Percentiles rank a stretch among this genome's conserved stretches.
phyloP scores from a whole-genome alignment of 1,140 invertebrate genomes.

The Aleiodes sp. region DNA sequence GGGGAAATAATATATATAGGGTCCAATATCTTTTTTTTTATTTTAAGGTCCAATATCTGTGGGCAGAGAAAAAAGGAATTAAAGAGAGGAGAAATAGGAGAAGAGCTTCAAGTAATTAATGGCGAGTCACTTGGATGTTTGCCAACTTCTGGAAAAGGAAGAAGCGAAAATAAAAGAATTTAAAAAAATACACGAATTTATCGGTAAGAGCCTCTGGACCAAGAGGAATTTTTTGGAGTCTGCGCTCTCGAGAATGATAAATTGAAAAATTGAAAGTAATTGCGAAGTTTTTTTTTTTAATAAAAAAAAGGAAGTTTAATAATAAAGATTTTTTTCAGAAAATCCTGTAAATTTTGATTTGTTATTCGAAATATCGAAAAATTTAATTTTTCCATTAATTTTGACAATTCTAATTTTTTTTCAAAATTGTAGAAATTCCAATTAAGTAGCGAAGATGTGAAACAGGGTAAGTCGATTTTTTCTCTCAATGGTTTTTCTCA shows the following conservation, averaged over 20 bases:
- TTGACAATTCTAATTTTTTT: too few relatives aligned
- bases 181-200: slow-evolving; percentile 50
- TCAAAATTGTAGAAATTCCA: too few relatives aligned
- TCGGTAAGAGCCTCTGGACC: slow-evolving; percentile 39
- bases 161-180: too few relatives aligned
- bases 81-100: slow-evolving; percentile 27
- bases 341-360: too few relatives aligned
- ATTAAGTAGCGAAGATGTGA: too few relatives aligned
- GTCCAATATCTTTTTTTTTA: too few relatives aligned
- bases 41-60: slow-evolving; percentile 18
- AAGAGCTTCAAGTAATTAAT: slow-evolving; percentile 55
- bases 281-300: neutral
- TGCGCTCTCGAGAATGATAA: slow-evolving; percentile 17
- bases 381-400: too few relatives aligned
- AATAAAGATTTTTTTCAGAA: neutral
- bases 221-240: slow-evolving; percentile 41
- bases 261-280: slow-evolving; percentile 12
- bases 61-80: slow-evolving; percentile 7
- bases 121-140: slow-evolving; percentile 49
- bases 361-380: too few relatives aligned
- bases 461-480: too few relatives aligned
- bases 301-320: neutral
- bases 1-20: neutral
- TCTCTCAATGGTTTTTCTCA: too few relatives aligned
- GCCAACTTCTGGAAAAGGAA: slow-evolving; percentile 49